These are phyloP conservation scores for Theristicus caerulescens DNA, from an alignment of 2,113 vertebrate species.

Conservation along the genomic window DNA sequence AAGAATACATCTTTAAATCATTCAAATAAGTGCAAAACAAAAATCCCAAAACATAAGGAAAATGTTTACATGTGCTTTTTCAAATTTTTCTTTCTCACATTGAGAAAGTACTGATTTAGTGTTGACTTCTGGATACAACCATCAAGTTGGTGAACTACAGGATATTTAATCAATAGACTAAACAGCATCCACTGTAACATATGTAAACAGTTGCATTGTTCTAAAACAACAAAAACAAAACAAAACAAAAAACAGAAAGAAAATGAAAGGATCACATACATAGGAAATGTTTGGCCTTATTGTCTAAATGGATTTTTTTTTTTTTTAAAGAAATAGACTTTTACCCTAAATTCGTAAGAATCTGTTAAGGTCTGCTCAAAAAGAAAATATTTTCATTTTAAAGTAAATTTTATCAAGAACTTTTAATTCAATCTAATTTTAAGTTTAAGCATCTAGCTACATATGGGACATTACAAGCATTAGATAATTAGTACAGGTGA, in stretches of 20 bases:
- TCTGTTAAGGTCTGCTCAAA: neutral
- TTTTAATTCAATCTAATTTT: neutral
- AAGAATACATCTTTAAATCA: neutral
- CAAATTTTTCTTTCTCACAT: neutral
- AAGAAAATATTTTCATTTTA: neutral
- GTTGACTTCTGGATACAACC: neutral
- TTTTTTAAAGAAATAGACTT: neutral
- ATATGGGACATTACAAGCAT: neutral
- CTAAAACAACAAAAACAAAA: neutral
- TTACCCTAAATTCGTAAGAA: neutral
- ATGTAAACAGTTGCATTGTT: neutral
- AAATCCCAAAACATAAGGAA: neutral
- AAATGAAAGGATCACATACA: neutral
- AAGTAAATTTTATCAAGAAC: neutral
- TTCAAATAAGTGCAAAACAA: neutral
- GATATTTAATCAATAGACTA: neutral
- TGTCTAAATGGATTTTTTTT: neutral
- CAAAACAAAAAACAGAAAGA: neutral
- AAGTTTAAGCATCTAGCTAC: neutral
- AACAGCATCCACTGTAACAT: neutral
- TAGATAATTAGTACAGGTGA: neutral
- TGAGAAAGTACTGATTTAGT: neutral
- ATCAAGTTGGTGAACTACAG: neutral
- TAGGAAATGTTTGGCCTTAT: neutral
- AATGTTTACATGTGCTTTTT: neutral